A percentile compares a stretch with the other conserved stretches of the same genome.
Conservation (phyloP, 2,888 invertebrate species). For the Merodon equestris region DNA sequence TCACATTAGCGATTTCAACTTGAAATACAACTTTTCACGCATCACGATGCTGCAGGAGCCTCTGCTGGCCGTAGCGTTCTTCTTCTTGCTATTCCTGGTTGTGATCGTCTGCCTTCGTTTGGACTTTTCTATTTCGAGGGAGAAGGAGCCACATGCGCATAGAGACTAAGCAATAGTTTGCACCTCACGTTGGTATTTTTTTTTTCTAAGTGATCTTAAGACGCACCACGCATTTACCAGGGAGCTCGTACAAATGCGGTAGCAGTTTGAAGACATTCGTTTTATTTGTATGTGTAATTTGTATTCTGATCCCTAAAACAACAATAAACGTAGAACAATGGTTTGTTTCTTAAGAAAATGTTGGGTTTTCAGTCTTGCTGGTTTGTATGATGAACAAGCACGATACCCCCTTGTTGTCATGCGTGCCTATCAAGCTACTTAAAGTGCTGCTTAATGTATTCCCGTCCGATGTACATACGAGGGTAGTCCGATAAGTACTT, state of each 20-base stretch:
- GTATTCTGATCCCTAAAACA: background rate
- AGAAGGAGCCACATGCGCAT: conserved; percentile 80
- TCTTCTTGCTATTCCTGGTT: conserved; percentile 92
- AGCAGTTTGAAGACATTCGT: too few species aligned
- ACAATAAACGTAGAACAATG: too few species aligned
- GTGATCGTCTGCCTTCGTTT: conserved; percentile 96
- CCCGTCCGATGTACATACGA: too few species aligned
- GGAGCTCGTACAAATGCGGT: too few species aligned
- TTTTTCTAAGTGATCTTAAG: background rate
- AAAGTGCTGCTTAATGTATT: too few species aligned
- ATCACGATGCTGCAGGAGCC: conserved; percentile 95
- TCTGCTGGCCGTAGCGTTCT: conserved; percentile 90
- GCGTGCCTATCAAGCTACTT: too few species aligned
- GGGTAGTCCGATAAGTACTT: too few species aligned
- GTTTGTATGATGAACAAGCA: too few species aligned
- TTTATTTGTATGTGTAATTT: too few species aligned
- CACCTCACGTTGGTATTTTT: conserved; percentile 12
- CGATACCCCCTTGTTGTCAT: too few species aligned
- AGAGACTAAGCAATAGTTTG: conserved; percentile 78
- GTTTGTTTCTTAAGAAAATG: too few species aligned
- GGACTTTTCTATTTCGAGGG: conserved; percentile 95
- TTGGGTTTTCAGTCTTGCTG: too few species aligned
- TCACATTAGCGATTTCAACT: conserved; percentile 96
- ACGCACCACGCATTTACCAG: background rate
- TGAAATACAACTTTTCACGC: conserved; percentile 93